Base-by-base conservation (phyloP, 2,888 invertebrate genomes). In the Cacoxenus indagator region DNA sequence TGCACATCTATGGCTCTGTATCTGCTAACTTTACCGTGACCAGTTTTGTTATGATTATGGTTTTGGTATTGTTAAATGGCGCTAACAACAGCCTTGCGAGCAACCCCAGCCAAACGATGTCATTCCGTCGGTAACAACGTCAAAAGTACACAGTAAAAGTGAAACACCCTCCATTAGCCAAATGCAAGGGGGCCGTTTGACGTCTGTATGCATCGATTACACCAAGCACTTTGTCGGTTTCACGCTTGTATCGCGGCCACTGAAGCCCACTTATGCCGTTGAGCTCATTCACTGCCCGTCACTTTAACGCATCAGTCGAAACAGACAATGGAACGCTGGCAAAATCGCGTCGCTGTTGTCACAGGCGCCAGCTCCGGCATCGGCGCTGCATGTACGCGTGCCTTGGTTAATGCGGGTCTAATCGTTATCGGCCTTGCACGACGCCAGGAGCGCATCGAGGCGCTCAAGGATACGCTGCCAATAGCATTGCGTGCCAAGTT, bases 291-390 rank as follows among this genome's bases (percentile, higher is more conserved):
- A 37, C 14, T 37, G 37, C 2, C 5, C 37, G 14, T 1, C 37
- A 37, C 37, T 37, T 14, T 8, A 14, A 37, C 2, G n/a, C n/a
- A n/a, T n/a, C n/a, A n/a, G n/a, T n/a, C n/a, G n/a, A n/a, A n/a
- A n/a, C n/a, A n/a, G 45, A 72, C 27, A 64, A 90, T 91, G 90
- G 90, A 92, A 57, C 90, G 91, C 67, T 92, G 92, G 92, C 77
- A 78, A 5, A 91, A 91, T 67, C 91, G 90, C 83, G 90, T 91
- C 0, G 92, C 92, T 0, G 88, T 92, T 57, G 91, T 92, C 59
- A 92, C 91, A 3, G 92, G 92, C 51, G 92, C 91, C 19, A 92
- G 92, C 82, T 87, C 89, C 0, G 92, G 92, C 4, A 92, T 92
- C 66, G 92, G 91, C 11, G 90, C 90, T 1, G 90, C 89, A 9